Base-by-base conservation (phyloP, 2,113 vertebrate genomes). In the Phocoena sinus region DNA sequence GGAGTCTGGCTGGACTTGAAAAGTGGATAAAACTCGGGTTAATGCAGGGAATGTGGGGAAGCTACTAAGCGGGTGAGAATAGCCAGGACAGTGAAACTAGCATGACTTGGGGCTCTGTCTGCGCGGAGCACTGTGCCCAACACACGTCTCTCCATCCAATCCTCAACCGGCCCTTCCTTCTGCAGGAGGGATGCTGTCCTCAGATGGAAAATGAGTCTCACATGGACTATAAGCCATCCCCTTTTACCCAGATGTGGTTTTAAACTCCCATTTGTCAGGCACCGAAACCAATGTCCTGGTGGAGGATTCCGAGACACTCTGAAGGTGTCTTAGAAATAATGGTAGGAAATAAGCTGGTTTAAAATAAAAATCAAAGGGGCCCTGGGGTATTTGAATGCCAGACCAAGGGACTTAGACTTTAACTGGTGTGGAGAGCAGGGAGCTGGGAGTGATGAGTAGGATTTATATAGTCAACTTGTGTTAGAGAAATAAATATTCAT, bases 41-140 rank as follows among this genome's bases (percentile, higher is more conserved):
- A 4, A 6, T 6, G 60, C 58, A 11, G 28, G 23, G 3, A 12
- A 28, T 1, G 6, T 12, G 87, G 67, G 18, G 14, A 20, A 5
- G 56, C 28, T 17, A 15, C 18, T 28, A 0, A 18, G 67, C 1
- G 33, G 4, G 15, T 2, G 36, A 31, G 62, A 62, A 63, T 0
- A 8, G 36, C 11, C 13, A 0, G 2, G n/a, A 18, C 9, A 1
- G 15, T 31, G 38, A 38, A 14, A 4, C 17, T 4, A 23, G 6
- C 8, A 1, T 1, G 7, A 5, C 56, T 5, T 1, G 0, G 0
- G 9, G 12, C 44, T 23, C 21, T n/a, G 4, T 11, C 44, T 9
- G 1, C 2, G 2, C 38, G 8, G 17, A 17, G 15, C 60, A 0
- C 50, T 62, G 8, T 13, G 41, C 56, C n/a, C 8, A 2, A 14